phyloP scores from a whole-genome alignment of 2,113 vertebrate genomes.

The Zosterops borbonicus region DNA sequence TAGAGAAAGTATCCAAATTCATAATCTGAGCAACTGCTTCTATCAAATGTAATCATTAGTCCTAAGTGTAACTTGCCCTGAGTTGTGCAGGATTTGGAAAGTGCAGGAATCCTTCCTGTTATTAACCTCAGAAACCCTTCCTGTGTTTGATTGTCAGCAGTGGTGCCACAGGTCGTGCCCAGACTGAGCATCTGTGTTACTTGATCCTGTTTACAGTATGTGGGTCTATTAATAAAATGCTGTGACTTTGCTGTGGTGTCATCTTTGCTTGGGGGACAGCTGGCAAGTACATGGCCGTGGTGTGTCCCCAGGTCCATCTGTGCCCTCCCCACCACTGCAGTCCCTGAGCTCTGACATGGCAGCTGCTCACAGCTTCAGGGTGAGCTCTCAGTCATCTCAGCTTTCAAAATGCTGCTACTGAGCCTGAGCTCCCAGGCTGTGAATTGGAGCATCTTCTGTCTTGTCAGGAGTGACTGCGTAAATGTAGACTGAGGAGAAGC shows the following conservation, averaged over 20 bases:
- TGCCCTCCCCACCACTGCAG: background rate
- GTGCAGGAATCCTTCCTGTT: background rate
- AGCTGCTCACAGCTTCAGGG: background rate
- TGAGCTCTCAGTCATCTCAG: background rate
- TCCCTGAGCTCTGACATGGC: background rate
- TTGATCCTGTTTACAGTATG: background rate
- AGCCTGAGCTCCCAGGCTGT: background rate
- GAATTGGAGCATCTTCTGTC: background rate
- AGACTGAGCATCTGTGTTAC: background rate
- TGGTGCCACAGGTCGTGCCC: background rate
- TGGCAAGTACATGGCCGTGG: accelerated
- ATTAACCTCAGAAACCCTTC: background rate
- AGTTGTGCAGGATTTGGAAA: background rate
- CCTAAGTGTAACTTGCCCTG: background rate
- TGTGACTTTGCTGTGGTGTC: background rate
- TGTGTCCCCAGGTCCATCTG: background rate
- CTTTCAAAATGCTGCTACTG: background rate
- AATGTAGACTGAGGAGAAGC: background rate
- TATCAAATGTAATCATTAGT: background rate
- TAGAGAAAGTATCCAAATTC: background rate
- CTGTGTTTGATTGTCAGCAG: background rate
- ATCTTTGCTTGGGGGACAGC: background rate
- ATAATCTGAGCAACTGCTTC: background rate
- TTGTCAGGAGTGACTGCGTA: background rate
- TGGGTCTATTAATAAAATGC: background rate